Evolutionary conservation across 2,888 invertebrate genomes (phyloP).

Genomic region (Dascillus cervinus): DNA sequence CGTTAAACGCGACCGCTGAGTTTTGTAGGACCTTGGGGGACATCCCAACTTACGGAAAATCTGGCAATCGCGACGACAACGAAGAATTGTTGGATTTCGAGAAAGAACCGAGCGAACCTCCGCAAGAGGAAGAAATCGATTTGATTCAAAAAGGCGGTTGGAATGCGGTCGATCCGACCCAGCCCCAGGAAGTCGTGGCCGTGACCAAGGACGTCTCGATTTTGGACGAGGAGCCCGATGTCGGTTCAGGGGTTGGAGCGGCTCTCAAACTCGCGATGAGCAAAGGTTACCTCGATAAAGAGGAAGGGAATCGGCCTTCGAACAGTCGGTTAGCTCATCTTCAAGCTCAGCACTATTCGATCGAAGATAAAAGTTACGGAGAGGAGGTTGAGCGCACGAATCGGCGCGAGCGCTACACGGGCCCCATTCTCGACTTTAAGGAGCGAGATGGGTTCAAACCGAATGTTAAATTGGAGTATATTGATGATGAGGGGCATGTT

Average conservation of each 20-base stretch:
- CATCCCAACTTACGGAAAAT: constrained; percentile 88
- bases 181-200: constrained; percentile 38
- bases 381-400: constrained; percentile 56
- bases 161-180: constrained; percentile 44
- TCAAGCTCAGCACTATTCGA: constrained; percentile 72
- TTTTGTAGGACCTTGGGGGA: constrained; percentile 92
- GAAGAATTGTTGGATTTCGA: constrained; percentile 48
- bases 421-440: constrained; percentile 85
- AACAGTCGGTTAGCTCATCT: constrained; percentile 67
- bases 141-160: constrained; percentile 40
- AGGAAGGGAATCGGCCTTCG: constrained; percentile 63
- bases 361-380: constrained; percentile 68
- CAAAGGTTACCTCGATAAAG: constrained; percentile 88
- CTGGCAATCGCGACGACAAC: constrained; percentile 82
- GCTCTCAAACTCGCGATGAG: constrained; percentile 85
- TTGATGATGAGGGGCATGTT: constrained; percentile 90
- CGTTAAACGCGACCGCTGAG: constrained; percentile 90
- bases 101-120: constrained; percentile 20
- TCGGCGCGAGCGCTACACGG: constrained; percentile 67
- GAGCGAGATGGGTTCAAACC: constrained; percentile 89
- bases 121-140: constrained; percentile 27
- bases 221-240: constrained; percentile 87
- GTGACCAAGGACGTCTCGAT: constrained; percentile 56
- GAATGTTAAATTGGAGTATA: constrained; percentile 92
- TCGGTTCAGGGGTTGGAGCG: constrained; percentile 86